Evolutionary conservation across 35 echinoderm and acorn worm genomes (phyloP).

Genomic region (Strongylocentrotus purpuratus): DNA sequence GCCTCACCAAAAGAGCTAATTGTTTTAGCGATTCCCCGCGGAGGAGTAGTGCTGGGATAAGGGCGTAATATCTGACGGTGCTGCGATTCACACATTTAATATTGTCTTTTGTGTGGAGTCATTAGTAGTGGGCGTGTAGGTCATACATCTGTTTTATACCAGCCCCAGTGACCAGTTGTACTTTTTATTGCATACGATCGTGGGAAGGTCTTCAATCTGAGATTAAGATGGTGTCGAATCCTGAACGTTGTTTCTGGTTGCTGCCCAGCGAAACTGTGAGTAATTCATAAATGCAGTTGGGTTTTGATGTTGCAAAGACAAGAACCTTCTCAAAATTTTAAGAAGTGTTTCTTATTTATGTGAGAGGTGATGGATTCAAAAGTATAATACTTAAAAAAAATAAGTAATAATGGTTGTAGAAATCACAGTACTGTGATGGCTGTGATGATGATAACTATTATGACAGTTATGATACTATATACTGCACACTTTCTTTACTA

Average conservation of each 20-base stretch:
- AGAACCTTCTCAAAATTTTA: too few relatives aligned
- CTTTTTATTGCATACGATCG: background rate
- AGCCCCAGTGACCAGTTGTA: background rate
- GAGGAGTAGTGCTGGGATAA: background rate
- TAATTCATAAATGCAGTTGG: background rate
- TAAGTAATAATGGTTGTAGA: too few relatives aligned
- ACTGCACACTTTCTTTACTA: too few relatives aligned
- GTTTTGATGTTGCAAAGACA: background rate
- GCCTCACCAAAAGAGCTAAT: background rate
- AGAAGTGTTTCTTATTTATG: too few relatives aligned
- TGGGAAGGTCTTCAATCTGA: background rate
- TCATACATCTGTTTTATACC: background rate
- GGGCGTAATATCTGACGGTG: background rate
- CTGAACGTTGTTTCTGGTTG: background rate
- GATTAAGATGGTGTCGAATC: background rate
- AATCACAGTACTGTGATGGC: background rate
- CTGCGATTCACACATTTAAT: background rate
- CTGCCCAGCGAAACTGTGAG: background rate
- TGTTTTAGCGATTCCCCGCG: conserved; percentile 12
- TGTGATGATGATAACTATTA: background rate
- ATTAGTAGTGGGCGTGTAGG: background rate
- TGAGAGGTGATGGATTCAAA: too few relatives aligned
- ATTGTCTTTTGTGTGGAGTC: conserved; percentile 8
- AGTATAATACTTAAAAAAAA: too few relatives aligned
- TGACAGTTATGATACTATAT: too few relatives aligned